phyloP scores from a whole-genome alignment of 2,888 invertebrate species.

The Tetragonula carbonaria region DNA sequence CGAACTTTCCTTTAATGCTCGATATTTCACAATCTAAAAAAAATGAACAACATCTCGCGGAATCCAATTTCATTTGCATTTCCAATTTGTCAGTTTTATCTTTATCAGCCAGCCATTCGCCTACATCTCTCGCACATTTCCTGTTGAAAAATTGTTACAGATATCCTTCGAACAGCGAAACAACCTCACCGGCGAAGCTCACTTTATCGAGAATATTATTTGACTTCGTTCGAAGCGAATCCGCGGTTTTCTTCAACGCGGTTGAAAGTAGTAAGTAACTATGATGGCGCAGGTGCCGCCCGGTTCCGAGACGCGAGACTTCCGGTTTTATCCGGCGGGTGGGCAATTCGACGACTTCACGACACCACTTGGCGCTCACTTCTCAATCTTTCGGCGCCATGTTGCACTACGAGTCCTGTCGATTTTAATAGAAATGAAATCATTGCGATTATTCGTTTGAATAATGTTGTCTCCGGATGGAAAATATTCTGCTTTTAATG shows the following conservation, averaged over 20 bases:
- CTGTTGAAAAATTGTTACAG: neutral
- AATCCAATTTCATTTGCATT: neutral
- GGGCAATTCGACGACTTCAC: constrained; percentile 44
- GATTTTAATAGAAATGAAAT: neutral
- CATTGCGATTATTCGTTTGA: no score
- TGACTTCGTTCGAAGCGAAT: neutral
- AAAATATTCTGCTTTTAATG: neutral
- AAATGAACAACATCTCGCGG: neutral
- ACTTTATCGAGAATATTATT: constrained; percentile 1
- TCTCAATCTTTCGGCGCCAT: neutral
- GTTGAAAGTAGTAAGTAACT: neutral
- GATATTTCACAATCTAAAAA: neutral
- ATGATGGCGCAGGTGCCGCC: constrained; percentile 36
- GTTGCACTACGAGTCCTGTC: neutral
- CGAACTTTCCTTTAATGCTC: neutral
- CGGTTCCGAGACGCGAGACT: constrained; percentile 23
- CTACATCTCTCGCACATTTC: neutral
- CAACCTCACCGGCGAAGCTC: no score
- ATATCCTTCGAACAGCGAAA: neutral
- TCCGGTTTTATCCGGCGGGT: constrained; percentile 20
- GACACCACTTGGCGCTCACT: constrained; percentile 34
- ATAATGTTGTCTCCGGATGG: neutral
- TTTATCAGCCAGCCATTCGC: neutral
- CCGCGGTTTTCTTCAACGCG: neutral
- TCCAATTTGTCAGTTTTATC: neutral